A percentile compares a stretch with the other conserved stretches of the same genome.
Evolutionary conservation across 2,888 invertebrate species (phyloP).

Genomic region (Laothoe populi): DNA sequence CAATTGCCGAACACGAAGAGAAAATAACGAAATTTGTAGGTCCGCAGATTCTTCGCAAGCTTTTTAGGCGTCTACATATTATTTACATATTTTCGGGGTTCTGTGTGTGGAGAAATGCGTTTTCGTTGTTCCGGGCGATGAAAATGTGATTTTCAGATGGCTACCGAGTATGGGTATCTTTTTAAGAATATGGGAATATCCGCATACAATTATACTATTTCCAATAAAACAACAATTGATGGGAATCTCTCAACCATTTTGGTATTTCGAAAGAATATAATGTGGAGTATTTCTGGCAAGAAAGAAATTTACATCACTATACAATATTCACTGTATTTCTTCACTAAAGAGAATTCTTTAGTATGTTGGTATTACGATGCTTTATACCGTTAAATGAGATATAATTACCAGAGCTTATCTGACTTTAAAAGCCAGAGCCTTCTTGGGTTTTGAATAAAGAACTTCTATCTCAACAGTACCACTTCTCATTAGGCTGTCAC

Average conservation of each 20-base stretch:
- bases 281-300: too few relatives aligned
- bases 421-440: too few relatives aligned
- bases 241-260: neutral
- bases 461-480: too few relatives aligned
- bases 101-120: neutral
- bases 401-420: too few relatives aligned
- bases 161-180: neutral
- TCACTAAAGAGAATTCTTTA: too few relatives aligned
- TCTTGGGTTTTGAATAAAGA: too few relatives aligned
- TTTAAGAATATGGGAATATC: neutral
- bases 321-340: too few relatives aligned
- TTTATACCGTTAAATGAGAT: too few relatives aligned
- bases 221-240: neutral
- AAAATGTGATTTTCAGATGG: conserved; percentile 1
- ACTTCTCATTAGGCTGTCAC: too few relatives aligned
- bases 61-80: conserved; percentile 18
- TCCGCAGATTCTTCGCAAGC: conserved; percentile 30
- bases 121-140: neutral
- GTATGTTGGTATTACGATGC: too few relatives aligned
- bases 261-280: too few relatives aligned
- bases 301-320: too few relatives aligned
- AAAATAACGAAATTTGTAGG: conserved; percentile 37
- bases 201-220: neutral
- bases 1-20: conserved; percentile 37
- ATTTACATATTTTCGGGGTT: conserved; percentile 16